phyloP scores from a whole-genome alignment of 1,140 invertebrate species.

The Drosophila yakuba region DNA sequence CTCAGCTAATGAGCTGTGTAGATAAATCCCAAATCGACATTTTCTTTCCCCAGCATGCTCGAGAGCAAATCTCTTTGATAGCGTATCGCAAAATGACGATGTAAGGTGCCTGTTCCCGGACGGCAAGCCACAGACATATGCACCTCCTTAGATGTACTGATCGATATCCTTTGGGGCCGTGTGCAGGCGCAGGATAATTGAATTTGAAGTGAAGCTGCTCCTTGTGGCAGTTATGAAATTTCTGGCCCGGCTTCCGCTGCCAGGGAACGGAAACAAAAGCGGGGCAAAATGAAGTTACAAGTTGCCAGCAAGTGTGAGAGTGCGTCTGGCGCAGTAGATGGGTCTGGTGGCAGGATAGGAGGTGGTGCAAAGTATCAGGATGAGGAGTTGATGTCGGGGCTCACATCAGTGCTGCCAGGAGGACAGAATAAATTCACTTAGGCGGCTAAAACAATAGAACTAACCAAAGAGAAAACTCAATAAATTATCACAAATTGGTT shows the following conservation, averaged over 20 bases:
- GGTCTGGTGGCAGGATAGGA: conserved; percentile 2
- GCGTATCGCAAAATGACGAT: neutral
- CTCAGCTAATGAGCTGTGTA: neutral
- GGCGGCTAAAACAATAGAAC: neutral
- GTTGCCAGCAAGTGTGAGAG: conserved; percentile 26
- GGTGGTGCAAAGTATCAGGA: neutral
- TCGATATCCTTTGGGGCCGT: conserved; percentile 29
- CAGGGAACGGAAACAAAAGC: conserved; percentile 44
- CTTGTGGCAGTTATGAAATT: conserved; percentile 51
- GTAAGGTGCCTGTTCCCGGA: conserved; percentile 4
- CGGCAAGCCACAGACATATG: conserved; percentile 13
- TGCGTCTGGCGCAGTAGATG: conserved; percentile 6
- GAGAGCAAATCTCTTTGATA: neutral
- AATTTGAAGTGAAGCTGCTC: conserved; percentile 44
- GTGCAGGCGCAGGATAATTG: conserved; percentile 26
- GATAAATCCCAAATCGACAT: neutral
- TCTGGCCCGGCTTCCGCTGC: conserved; percentile 32
- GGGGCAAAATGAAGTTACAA: conserved; percentile 36
- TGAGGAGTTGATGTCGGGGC: neutral
- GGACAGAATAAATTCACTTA: neutral
- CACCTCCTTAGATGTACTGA: conserved; percentile 19
- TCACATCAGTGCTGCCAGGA: conserved; percentile 9
- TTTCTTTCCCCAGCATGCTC: too few species aligned
- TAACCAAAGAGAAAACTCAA: neutral
- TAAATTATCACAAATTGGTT: too few species aligned